Percentiles rank a stretch among this genome's conserved stretches.
These are phyloP conservation scores for Griposia aprilina DNA, from an alignment of 2,888 invertebrate species.

Conservation along the genomic window DNA sequence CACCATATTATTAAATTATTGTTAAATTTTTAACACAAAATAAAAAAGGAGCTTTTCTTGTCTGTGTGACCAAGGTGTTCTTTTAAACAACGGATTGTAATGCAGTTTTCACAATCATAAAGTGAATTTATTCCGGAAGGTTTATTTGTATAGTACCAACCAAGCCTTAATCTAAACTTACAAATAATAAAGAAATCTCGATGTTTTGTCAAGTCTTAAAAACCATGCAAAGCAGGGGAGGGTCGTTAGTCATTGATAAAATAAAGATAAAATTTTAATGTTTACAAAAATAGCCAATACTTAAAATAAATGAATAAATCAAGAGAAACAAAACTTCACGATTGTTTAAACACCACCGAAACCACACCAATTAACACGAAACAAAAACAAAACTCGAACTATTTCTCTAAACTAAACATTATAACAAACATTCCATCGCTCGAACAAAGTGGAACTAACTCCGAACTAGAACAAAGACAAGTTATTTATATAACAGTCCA, in stretches of 20 bases:
- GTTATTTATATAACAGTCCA: constrained; percentile 63
- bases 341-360: constrained; percentile 20
- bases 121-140: not conserved
- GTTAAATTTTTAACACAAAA: too few species aligned
- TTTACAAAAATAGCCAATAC: not conserved
- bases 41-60: too few species aligned
- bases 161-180: not conserved
- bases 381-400: constrained; percentile 51
- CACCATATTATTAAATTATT: too few species aligned
- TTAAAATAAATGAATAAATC: not conserved
- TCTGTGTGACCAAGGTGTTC: not conserved
- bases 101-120: not conserved
- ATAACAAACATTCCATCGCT: constrained; percentile 43
- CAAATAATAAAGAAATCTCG: too few species aligned
- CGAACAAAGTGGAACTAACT: constrained; percentile 46
- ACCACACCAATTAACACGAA: constrained; percentile 44
- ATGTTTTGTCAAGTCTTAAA: not conserved
- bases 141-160: not conserved
- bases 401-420: constrained; percentile 42
- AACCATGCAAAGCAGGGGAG: not conserved
- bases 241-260: too few species aligned
- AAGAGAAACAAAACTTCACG: not conserved
- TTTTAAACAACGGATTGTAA: not conserved
- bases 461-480: constrained; percentile 56
- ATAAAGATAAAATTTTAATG: not conserved